Evolutionary conservation across 2,888 invertebrate species (phyloP), one percentile per base, ranked within the genome.

Genomic region (Netelia inedita): DNA sequence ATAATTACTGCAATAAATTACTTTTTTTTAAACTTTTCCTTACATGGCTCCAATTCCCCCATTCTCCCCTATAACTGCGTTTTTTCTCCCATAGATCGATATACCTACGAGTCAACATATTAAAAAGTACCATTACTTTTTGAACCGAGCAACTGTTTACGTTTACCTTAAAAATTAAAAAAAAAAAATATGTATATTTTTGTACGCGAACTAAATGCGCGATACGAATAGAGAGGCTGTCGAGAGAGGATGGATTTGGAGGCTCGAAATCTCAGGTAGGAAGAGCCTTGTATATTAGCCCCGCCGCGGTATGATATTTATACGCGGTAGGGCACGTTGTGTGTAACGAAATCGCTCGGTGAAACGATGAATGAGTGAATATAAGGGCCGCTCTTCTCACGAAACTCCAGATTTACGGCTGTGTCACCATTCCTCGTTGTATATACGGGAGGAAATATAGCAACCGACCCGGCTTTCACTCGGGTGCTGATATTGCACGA

Each of bases 401-500:
- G 78, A 79, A 76, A 57, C 61, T 63, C 66, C 75, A 78, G 82
- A 80, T 86, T 85, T 86, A 79, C 78, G 82, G 66, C 65, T 82
- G 78, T 86, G 82, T 83, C 83, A 79, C 78, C 66, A 11, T 53
- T 59, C 75, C 69, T 59, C 72, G 73, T 71, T 57, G 57, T 72
- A 81, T 69, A 80, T 43, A 55, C 55, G 35, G 11, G n/a, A 61
- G 11, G 59, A 50, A 72, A 75, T 73, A 78, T 59, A 74, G 65
- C 57, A 57, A 46, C 72, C 65, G 43, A 46, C 61, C 53, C 78
- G 66, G 83, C 86, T 86, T 81, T 82, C 74, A 79, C 85, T 82
- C 86, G 79, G 65, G 11, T 76, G 76, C 79, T 79, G 81, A 84
- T 85, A 85, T 86, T 84, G 72, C 86, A 85, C 82, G 86, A 82